Evolutionary conservation across 2,888 invertebrate genomes (phyloP), one percentile per base, ranked within the genome.

Genomic region (Microplitis deprimator): DNA sequence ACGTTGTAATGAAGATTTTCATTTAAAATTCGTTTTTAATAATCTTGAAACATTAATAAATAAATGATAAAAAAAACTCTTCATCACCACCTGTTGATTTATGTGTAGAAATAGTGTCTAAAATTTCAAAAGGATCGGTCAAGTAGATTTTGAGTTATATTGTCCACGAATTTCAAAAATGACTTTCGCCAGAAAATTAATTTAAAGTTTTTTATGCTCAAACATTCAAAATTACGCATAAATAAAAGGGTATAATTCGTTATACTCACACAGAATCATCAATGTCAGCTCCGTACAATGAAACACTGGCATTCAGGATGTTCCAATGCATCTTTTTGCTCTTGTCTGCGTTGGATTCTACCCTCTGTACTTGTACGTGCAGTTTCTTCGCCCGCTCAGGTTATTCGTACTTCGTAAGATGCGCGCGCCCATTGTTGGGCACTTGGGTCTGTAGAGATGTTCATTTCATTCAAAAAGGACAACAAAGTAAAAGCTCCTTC

Each of bases 81-180:
- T 20, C 50, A 0, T 17, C 20, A 4, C 16, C 29, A 70, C 70
- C 20, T 60, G 1, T 8, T 50, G n/a, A 50, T 20, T 70, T 17
- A 17, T 50, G 7, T 70, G 40, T 16, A 68, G 6, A 68, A 68
- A 68, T 68, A 68, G 41, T 68, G 39, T 38, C 6, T 16, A 68
- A 68, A 68, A 68, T 68, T 68, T 68, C 68, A 68, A 41, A 68
- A 68, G n/a, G n/a, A 68, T 39, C 68, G 68, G 68, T 68, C 10
- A n/a, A 38, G 10, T 68, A 68, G 39, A n/a, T 40, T 41, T 68
- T 6, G 16, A 68, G 1, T 68, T 5, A 68, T 16, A 29, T 2
- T 59, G 39, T 38, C 16, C 38, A 38, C 41, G 10, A 39, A 38
- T 1, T 68, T 68, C 7, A 6, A 39, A 39, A 10, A 8, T 41